Percentiles rank a stretch among this genome's conserved stretches.
These are phyloP conservation scores for Aromia moschata DNA, from an alignment of 2,888 invertebrate species.

Conservation along the genomic window DNA sequence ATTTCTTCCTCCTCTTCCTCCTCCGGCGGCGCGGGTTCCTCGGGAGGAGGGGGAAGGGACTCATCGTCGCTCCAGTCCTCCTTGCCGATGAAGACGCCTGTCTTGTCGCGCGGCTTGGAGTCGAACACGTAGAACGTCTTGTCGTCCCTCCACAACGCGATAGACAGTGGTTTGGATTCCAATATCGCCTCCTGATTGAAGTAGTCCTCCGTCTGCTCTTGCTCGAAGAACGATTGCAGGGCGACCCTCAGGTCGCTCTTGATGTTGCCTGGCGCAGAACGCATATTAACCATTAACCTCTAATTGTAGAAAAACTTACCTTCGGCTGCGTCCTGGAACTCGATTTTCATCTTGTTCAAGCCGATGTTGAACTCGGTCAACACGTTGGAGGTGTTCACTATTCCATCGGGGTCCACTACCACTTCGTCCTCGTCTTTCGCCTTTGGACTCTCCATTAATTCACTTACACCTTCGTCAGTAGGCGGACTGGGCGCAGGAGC, in stretches of 20 bases:
- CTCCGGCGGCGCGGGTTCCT: constrained; percentile 7
- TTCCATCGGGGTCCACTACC: constrained; percentile 30
- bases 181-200: constrained; percentile 47
- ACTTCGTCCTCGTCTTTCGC: constrained; percentile 29
- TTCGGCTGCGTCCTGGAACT: constrained; percentile 39
- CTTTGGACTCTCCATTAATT: not conserved
- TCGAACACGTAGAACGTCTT: constrained; percentile 57
- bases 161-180: constrained; percentile 50
- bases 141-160: constrained; percentile 56
- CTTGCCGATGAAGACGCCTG: constrained; percentile 54
- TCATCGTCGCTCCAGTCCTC: constrained; percentile 54
- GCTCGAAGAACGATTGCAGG: constrained; percentile 37
- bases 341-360: constrained; percentile 52
- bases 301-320: no score
- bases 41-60: not conserved
- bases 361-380: constrained; percentile 57
- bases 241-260: constrained; percentile 40
- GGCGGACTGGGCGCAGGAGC: not conserved
- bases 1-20: constrained; percentile 9
- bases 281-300: no score
- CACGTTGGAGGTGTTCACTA: constrained; percentile 53
- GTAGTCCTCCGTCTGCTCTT: constrained; percentile 34
- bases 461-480: not conserved
- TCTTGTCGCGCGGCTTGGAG: constrained; percentile 55
- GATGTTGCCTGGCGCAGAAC: constrained; percentile 41